Evolutionary conservation across 2,888 invertebrate genomes (phyloP).

Genomic region (Tupiocoris notatus): DNA sequence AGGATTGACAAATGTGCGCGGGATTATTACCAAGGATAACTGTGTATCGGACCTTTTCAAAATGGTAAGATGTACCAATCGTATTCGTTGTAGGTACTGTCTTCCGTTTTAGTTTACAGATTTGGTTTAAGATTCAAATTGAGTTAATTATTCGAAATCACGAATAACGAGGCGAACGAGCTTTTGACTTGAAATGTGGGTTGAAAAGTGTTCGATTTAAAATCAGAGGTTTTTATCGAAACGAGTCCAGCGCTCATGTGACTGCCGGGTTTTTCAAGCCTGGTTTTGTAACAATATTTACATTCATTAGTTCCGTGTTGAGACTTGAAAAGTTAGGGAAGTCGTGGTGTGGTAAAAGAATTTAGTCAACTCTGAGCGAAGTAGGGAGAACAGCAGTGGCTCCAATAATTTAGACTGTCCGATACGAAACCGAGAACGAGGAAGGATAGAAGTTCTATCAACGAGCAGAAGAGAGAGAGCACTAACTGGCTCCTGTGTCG

Average conservation of each 20-base stretch:
- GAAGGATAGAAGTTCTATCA: too few relatives aligned
- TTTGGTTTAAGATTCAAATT: too few relatives aligned
- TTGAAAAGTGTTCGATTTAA: constrained; percentile 4
- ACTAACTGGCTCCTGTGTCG: constrained; percentile 30
- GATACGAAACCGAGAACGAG: not conserved
- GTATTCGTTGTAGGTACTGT: too few relatives aligned
- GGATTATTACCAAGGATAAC: too few relatives aligned
- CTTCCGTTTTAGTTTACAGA: too few relatives aligned
- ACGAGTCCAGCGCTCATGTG: constrained; percentile 1
- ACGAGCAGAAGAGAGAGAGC: not conserved
- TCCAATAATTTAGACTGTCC: constrained; percentile 21
- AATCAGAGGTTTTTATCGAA: constrained; percentile 12
- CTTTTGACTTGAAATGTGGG: too few relatives aligned
- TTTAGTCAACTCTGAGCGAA: not conserved
- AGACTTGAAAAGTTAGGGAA: not conserved
- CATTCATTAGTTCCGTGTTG: constrained; percentile 27
- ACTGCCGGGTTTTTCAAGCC: not conserved
- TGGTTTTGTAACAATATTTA: constrained; percentile 34
- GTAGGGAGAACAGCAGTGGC: not conserved
- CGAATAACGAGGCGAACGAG: too few relatives aligned
- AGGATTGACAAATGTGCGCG: too few relatives aligned
- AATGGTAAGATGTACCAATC: too few relatives aligned
- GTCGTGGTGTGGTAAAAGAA: not conserved
- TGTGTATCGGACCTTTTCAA: too few relatives aligned
- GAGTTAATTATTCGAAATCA: too few relatives aligned